A percentile compares a stretch with the other conserved stretches of the same genome.
These are phyloP conservation scores for Cyrtorhinus lividipennis DNA, from an alignment of 1,140 invertebrate species.

Conservation along the genomic window DNA sequence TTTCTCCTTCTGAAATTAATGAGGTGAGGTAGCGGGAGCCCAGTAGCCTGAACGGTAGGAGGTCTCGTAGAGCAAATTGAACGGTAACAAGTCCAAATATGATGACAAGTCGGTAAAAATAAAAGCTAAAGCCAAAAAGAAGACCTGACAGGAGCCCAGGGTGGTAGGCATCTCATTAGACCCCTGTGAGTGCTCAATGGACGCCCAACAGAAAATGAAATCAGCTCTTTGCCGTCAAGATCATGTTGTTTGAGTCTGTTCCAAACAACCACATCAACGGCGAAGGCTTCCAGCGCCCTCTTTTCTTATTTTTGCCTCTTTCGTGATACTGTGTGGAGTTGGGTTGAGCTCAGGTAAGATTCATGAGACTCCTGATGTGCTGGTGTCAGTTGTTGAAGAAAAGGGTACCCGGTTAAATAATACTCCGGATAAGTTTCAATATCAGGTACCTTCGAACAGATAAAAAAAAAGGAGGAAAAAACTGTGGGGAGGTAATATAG, in stretches of 20 bases:
- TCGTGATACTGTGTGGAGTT: too few relatives aligned
- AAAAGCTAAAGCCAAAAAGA: neutral
- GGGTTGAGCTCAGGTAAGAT: too few relatives aligned
- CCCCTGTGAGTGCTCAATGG: neutral
- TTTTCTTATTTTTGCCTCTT: too few relatives aligned
- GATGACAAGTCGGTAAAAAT: neutral
- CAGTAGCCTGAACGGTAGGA: neutral
- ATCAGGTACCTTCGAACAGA: too few relatives aligned
- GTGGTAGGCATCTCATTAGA: neutral
- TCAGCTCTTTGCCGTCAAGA: neutral
- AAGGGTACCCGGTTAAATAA: neutral
- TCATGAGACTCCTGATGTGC: too few relatives aligned
- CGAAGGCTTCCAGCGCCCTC: too few relatives aligned
- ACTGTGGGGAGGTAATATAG: slow-evolving; percentile 1
- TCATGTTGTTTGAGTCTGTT: too few relatives aligned
- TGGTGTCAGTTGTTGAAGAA: too few relatives aligned
- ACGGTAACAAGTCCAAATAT: neutral
- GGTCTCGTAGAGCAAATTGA: neutral
- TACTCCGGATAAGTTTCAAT: slow-evolving; percentile 2
- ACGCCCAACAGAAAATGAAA: neutral
- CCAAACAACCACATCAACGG: too few relatives aligned
- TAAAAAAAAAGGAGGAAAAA: too few relatives aligned
- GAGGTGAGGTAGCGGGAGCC: too few relatives aligned
- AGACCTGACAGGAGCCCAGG: neutral
- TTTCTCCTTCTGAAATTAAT: too few relatives aligned